Conservation (phyloP, 2,797 vertebrate genomes). For the Labroides dimidiatus region DNA sequence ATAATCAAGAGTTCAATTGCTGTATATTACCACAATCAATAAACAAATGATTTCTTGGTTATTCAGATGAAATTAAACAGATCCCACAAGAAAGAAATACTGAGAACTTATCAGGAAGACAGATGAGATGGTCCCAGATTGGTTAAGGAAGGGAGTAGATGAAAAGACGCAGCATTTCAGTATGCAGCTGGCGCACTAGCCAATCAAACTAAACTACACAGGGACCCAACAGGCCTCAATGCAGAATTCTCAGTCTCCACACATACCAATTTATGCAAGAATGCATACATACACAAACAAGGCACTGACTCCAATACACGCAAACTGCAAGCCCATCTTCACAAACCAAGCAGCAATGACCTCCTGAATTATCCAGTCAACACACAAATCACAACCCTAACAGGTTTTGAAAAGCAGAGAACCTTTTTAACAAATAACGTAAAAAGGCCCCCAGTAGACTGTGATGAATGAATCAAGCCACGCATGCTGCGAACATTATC, state of each 20-base stretch:
- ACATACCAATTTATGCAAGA: constrained; percentile 36
- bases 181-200: constrained; percentile 47
- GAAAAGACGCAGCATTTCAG: constrained; percentile 40
- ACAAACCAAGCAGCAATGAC: constrained; percentile 42
- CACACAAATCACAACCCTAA: constrained; percentile 58
- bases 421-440: constrained; percentile 69
- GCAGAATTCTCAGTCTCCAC: constrained; percentile 37
- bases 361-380: constrained; percentile 59
- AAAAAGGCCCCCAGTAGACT: constrained; percentile 67
- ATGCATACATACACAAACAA: constrained; percentile 44
- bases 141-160: constrained; percentile 43
- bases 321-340: constrained; percentile 33
- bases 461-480: constrained; percentile 77
- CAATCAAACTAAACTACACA: constrained; percentile 58
- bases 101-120: constrained; percentile 41
- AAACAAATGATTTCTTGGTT: constrained; percentile 49
- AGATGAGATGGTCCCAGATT: constrained; percentile 43
- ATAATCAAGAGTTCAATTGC: constrained; percentile 68
- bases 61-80: constrained; percentile 58
- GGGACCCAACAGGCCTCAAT: constrained; percentile 46
- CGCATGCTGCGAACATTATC: constrained; percentile 76
- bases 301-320: constrained; percentile 17
- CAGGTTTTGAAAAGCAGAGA: constrained; percentile 63
- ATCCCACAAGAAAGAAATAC: constrained; percentile 46
- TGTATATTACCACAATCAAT: constrained; percentile 65